Evolutionary conservation across 53 echinoderm and acorn worm genomes (phyloP).

Genomic region (Paracentrotus lividus): DNA sequence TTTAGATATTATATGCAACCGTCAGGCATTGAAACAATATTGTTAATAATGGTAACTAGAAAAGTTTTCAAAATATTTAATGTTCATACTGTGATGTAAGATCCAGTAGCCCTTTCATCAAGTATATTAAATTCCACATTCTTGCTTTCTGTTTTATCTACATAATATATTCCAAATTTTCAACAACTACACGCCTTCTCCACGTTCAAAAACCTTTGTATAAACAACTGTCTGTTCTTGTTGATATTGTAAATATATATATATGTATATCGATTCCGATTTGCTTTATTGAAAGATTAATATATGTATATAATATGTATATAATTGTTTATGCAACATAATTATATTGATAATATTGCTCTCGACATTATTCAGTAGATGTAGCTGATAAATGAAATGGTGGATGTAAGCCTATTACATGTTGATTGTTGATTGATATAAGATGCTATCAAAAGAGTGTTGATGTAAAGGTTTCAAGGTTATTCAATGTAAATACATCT

Average conservation of each 20-base stretch:
- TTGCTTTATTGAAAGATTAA: neutral
- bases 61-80: neutral
- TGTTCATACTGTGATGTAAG: neutral
- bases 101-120: neutral
- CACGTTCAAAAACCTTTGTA: neutral
- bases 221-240: neutral
- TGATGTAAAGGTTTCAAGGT: neutral
- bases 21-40: neutral
- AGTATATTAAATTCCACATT: neutral
- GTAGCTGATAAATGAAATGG: neutral
- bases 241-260: constrained; percentile 7
- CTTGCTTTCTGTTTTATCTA: neutral
- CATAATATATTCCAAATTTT: neutral
- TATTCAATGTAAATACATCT: neutral
- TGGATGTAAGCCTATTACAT: too few relatives aligned
- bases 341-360: neutral
- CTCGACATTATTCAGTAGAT: neutral
- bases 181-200: neutral
- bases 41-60: too few relatives aligned
- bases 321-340: neutral
- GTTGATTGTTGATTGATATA: too few relatives aligned
- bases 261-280: constrained; percentile 9
- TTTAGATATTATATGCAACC: neutral
- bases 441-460: neutral
- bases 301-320: constrained; percentile 5